These are phyloP conservation scores for Benthosema pterotum DNA, from an alignment of 2,797 vertebrate species.

Conservation along the genomic window DNA sequence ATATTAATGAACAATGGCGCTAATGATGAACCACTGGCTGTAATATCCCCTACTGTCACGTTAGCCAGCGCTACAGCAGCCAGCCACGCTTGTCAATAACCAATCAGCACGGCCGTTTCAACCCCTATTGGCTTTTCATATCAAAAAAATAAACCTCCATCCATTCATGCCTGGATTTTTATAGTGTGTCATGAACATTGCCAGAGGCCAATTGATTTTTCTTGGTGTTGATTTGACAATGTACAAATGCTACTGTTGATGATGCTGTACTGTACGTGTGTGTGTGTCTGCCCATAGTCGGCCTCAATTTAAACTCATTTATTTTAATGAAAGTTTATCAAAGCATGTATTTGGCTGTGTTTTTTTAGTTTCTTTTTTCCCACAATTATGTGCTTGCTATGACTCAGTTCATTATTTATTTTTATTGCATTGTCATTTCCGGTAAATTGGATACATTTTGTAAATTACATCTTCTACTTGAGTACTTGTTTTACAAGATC, in stretches of 20 bases:
- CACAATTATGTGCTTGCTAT: too few species aligned
- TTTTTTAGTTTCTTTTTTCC: too few species aligned
- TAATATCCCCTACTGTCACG: slow-evolving; percentile 84
- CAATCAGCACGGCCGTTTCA: slow-evolving; percentile 68
- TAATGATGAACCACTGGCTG: slow-evolving; percentile 85
- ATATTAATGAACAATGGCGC: slow-evolving; percentile 90
- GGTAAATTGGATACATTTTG: too few species aligned
- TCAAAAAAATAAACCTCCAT: slow-evolving; percentile 71
- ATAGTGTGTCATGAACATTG: slow-evolving; percentile 53
- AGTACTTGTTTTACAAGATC: too few species aligned
- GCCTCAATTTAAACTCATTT: slow-evolving; percentile 1
- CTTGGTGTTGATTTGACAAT: slow-evolving; percentile 49
- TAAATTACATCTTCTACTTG: too few species aligned
- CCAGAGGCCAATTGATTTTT: slow-evolving; percentile 66
- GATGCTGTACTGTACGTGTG: slow-evolving; percentile 31
- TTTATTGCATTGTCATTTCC: too few species aligned
- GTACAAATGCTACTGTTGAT: slow-evolving; percentile 47
- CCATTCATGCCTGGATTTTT: slow-evolving; percentile 54
- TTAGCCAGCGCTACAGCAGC: slow-evolving; percentile 62
- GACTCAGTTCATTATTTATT: too few species aligned
- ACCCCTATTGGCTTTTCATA: slow-evolving; percentile 73
- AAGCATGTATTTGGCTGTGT: too few species aligned
- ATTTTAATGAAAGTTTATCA: too few species aligned
- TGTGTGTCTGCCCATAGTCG: slow-evolving; percentile 18
- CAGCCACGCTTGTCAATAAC: slow-evolving; percentile 87